Percentiles rank a stretch among this genome's conserved stretches.
These are phyloP conservation scores for Paramuricea clavata DNA, from an alignment of 92 coral and sea anemone species.

Conservation along the genomic window DNA sequence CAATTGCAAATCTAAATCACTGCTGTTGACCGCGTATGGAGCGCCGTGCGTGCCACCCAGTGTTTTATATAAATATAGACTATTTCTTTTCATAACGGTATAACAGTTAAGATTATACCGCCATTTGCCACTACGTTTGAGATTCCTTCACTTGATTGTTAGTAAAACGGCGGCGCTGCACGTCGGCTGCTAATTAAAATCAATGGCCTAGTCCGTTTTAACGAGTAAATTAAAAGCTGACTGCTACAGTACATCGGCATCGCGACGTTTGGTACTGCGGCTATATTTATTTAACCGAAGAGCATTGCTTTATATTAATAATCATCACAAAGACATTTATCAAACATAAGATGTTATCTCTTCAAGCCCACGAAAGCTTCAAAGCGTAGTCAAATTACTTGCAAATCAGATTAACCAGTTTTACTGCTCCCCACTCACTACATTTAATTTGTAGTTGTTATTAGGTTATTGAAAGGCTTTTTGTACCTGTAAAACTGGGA, in stretches of 20 bases:
- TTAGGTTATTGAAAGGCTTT: neutral
- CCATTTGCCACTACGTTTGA: slow-evolving; percentile 2
- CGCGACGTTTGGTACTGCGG: neutral
- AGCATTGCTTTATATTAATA: slow-evolving; percentile 32
- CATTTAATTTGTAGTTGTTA: neutral
- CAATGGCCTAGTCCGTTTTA: neutral
- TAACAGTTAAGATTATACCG: neutral
- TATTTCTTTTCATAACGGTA: slow-evolving; percentile 9
- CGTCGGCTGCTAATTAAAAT: slow-evolving; percentile 9
- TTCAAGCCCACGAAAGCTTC: slow-evolving; percentile 15
- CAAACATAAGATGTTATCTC: slow-evolving; percentile 47
- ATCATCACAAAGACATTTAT: slow-evolving; percentile 39
- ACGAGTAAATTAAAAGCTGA: neutral
- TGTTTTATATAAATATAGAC: slow-evolving; percentile 7
- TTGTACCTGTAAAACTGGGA: neutral
- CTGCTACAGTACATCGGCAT: neutral
- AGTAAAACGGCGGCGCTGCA: neutral
- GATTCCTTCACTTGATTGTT: slow-evolving; percentile 14
- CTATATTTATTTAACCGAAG: slow-evolving; percentile 11
- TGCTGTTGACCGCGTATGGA: slow-evolving; percentile 1
- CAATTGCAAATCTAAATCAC: slow-evolving; percentile 6
- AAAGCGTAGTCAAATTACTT: slow-evolving; percentile 12
- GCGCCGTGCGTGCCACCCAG: slow-evolving; percentile 14
- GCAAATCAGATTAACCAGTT: slow-evolving; percentile 7
- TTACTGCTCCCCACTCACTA: neutral